Evolutionary conservation across 92 coral and sea anemone species (phyloP).

Genomic region (Siderastrea siderea): DNA sequence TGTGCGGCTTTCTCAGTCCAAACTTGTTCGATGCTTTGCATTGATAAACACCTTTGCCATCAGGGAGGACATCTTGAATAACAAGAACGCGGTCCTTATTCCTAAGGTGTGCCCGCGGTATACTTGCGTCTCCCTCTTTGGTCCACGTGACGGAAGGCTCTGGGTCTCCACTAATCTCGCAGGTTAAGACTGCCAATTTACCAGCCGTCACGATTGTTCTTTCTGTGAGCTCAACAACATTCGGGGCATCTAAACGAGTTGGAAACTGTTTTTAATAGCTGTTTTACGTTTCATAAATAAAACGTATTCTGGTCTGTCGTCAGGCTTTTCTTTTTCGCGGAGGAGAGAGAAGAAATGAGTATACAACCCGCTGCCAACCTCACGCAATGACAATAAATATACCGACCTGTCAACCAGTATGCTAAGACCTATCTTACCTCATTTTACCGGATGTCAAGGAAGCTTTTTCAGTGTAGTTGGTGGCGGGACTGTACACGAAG

Average conservation of each 20-base stretch:
- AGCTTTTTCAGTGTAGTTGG: too few species aligned
- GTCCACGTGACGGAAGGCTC: constrained; percentile 11
- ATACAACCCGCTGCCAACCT: too few species aligned
- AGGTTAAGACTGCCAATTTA: background rate
- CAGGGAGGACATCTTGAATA: background rate
- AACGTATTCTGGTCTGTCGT: background rate
- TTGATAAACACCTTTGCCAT: constrained; percentile 8
- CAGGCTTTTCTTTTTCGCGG: too few species aligned
- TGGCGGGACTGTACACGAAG: too few species aligned
- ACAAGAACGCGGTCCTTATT: background rate
- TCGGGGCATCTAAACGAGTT: background rate
- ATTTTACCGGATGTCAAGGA: too few species aligned
- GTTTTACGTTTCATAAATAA: background rate
- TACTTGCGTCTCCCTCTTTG: constrained; percentile 1
- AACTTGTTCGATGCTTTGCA: constrained; percentile 23
- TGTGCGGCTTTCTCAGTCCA: constrained; percentile 18
- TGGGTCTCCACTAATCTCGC: background rate
- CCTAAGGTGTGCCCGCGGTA: constrained; percentile 22
- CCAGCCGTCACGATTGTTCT: background rate
- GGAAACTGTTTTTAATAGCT: background rate
- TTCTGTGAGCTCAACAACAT: background rate
- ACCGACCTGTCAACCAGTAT: too few species aligned
- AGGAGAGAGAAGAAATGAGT: too few species aligned
- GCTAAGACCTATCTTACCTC: too few species aligned
- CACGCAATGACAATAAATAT: too few species aligned